A percentile compares a stretch with the other conserved stretches of the same genome.
phyloP scores from a whole-genome alignment of 1,140 invertebrate species.

The Drosophila miranda region DNA sequence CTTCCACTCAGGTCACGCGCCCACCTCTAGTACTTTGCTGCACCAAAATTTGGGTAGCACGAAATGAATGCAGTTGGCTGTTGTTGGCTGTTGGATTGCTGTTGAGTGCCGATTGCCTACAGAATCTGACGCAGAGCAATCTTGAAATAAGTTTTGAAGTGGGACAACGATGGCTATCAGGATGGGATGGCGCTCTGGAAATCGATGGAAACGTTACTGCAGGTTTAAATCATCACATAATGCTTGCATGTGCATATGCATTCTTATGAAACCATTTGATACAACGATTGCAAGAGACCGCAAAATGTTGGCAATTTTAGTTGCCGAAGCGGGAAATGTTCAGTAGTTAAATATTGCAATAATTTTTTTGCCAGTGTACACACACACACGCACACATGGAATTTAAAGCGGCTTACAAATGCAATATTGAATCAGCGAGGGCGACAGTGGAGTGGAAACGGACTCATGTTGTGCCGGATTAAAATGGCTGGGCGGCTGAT shows the following conservation, averaged over 20 bases:
- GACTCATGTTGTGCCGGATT: conserved; percentile 11
- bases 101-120: conserved; percentile 34
- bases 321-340: neutral
- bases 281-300: neutral
- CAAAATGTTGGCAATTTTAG: neutral
- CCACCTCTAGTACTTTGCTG: conserved; percentile 27
- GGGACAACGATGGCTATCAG: conserved; percentile 29
- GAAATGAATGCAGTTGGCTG: conserved; percentile 36
- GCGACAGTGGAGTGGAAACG: conserved; percentile 5
- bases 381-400: conserved; percentile 9
- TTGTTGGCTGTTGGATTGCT: conserved; percentile 13
- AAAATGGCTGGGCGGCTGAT: conserved; percentile 11
- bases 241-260: conserved; percentile 1
- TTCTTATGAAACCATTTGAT: no score
- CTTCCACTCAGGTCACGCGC: conserved; percentile 5
- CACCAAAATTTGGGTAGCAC: conserved; percentile 25
- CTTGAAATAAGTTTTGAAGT: conserved; percentile 44
- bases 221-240: conserved; percentile 6
- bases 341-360: conserved; percentile 12
- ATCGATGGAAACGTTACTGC: conserved; percentile 35
- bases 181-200: conserved; percentile 17
- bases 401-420: conserved; percentile 39
- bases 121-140: conserved; percentile 41
- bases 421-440: conserved; percentile 42
- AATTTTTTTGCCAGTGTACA: conserved; percentile 18